These are phyloP conservation scores for Silurus aristotelis DNA, from an alignment of 2,797 vertebrate species.

Conservation along the genomic window DNA sequence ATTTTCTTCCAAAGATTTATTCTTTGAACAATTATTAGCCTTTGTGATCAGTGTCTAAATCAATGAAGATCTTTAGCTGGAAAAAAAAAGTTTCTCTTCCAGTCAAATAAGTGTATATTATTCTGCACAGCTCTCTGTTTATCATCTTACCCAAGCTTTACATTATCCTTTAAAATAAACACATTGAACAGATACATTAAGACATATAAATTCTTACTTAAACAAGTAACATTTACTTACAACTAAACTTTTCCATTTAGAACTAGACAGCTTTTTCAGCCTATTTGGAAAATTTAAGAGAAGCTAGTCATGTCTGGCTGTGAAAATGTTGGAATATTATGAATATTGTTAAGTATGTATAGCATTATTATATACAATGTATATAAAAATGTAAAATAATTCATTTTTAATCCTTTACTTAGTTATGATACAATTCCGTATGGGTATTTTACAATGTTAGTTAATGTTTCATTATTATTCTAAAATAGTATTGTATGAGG, in stretches of 20 bases:
- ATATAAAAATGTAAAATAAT: not conserved
- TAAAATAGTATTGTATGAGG: not conserved
- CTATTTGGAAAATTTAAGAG: not conserved
- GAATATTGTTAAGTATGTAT: not conserved
- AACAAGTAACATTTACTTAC: not conserved
- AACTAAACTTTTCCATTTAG: not conserved
- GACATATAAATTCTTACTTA: not conserved
- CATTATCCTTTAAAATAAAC: not conserved
- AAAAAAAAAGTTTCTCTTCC: not conserved
- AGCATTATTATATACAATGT: not conserved
- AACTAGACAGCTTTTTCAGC: not conserved
- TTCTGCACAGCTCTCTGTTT: not conserved
- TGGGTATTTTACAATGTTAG: not conserved
- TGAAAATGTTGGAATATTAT: not conserved
- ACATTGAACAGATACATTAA: not conserved
- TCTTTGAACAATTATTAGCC: not conserved
- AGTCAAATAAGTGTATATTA: not conserved
- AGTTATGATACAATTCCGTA: not conserved
- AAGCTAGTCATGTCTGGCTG: not conserved
- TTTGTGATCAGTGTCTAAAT: not conserved
- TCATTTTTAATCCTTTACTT: not conserved
- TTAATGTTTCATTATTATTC: not conserved
- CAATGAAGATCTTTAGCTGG: constrained; percentile 4
- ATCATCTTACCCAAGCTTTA: not conserved
- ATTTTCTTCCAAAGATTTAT: not conserved